These are phyloP conservation scores for Sebastes nivosus DNA, from an alignment of 2,797 vertebrate genomes.

Conservation along the genomic window DNA sequence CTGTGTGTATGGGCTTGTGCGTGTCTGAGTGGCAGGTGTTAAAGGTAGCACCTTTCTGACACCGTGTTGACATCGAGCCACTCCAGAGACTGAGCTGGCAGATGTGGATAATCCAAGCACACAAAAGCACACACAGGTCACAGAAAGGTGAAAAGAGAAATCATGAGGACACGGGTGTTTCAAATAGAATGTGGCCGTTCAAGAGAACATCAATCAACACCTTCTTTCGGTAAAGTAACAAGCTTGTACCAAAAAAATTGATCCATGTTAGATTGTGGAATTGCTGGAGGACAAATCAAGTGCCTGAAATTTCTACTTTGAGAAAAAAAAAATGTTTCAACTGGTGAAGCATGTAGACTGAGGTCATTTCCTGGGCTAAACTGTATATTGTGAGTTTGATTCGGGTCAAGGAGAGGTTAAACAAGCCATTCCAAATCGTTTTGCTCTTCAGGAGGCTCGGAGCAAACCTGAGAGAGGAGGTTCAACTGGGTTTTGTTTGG, in stretches of 20 bases:
- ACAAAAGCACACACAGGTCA: conserved; percentile 31
- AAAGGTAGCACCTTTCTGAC: conserved; percentile 43
- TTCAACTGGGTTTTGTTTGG: conserved; percentile 42
- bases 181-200: conserved; percentile 14
- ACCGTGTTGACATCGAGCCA: conserved; percentile 33
- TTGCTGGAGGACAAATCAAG: conserved; percentile 21
- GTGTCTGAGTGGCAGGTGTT: conserved; percentile 31
- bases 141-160: conserved; percentile 35
- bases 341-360: not conserved
- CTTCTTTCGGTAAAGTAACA: conserved; percentile 1
- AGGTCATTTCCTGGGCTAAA: conserved; percentile 19
- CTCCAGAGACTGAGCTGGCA: conserved; percentile 18
- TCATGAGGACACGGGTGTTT: not conserved
- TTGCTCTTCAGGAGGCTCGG: conserved; percentile 9
- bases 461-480: conserved; percentile 6
- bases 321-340: not conserved
- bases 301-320: not conserved
- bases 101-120: conserved; percentile 36
- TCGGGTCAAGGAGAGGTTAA: conserved; percentile 56
- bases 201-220: conserved; percentile 6
- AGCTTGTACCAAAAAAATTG: conserved; percentile 1
- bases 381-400: conserved; percentile 1
- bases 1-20: not conserved
- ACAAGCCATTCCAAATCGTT: conserved; percentile 24
- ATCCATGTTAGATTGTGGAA: not conserved